These are phyloP conservation scores for Percina caprodes DNA, from an alignment of 2,113 vertebrate genomes.

Conservation along the genomic window DNA sequence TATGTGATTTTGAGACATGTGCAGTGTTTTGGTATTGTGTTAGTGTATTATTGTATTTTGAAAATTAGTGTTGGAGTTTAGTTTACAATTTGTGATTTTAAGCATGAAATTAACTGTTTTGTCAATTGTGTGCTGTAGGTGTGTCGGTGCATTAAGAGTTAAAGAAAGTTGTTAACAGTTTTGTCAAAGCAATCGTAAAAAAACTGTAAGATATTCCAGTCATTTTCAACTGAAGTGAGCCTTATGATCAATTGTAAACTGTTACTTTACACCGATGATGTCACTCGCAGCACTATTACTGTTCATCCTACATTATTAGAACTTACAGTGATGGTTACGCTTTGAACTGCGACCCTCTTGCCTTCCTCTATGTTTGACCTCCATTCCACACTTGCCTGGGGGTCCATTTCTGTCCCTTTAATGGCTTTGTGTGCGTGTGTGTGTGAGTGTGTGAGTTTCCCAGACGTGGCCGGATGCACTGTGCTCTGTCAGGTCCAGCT, in stretches of 20 bases:
- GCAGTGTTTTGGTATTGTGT: no score
- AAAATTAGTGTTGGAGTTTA: no score
- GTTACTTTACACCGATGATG: conserved; percentile 14
- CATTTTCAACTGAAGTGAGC: not conserved
- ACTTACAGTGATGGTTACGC: conserved; percentile 23
- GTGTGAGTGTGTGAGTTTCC: conserved; percentile 68
- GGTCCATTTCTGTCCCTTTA: conserved; percentile 60
- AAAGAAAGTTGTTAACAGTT: no score
- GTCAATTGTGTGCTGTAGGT: no score
- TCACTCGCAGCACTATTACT: not conserved
- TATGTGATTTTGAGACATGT: no score
- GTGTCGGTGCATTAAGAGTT: no score
- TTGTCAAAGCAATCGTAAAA: no score
- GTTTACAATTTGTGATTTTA: no score
- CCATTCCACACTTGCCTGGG: conserved; percentile 62
- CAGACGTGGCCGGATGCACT: conserved; percentile 77
- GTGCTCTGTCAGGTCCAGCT: conserved; percentile 71
- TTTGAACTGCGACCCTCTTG: conserved; percentile 45
- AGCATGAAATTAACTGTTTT: no score
- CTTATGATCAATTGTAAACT: not conserved
- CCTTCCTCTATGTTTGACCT: conserved; percentile 58
- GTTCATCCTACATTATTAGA: conserved; percentile 32
- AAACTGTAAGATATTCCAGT: not conserved
- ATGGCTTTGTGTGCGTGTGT: conserved; percentile 31
- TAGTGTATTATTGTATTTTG: no score